These are phyloP conservation scores for Poeciliopsis infans DNA, from an alignment of 2,797 vertebrate genomes.

Conservation along the genomic window DNA sequence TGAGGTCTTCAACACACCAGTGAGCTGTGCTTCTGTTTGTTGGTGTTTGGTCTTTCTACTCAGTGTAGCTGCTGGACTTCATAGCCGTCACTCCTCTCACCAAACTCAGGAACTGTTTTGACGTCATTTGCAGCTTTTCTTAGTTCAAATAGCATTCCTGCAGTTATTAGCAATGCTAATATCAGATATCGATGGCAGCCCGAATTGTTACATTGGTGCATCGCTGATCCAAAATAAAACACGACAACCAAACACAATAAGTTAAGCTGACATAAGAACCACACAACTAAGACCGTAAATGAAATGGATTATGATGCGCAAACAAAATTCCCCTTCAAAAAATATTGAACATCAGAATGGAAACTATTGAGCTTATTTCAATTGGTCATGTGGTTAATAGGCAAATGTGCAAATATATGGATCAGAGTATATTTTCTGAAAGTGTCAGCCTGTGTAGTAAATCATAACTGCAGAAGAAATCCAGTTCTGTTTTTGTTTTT, in stretches of 20 bases:
- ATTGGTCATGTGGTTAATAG: no score
- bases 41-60: neutral
- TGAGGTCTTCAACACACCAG: constrained; percentile 92
- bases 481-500: neutral
- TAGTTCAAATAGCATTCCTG: neutral
- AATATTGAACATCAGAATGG: no score
- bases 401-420: no score
- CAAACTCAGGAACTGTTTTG: neutral
- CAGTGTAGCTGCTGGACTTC: neutral
- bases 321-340: no score
- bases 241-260: no score
- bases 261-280: no score
- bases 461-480: neutral
- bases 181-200: no score
- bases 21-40: constrained; percentile 71
- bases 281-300: no score
- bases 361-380: no score
- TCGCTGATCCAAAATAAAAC: no score
- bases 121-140: neutral
- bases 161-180: neutral
- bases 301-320: no score
- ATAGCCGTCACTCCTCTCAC: neutral
- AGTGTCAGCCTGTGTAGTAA: neutral
- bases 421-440: neutral
- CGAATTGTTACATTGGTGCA: no score